These are phyloP conservation scores for Thalassoma bifasciatum DNA, from an alignment of 2,113 vertebrate genomes.

Conservation along the genomic window DNA sequence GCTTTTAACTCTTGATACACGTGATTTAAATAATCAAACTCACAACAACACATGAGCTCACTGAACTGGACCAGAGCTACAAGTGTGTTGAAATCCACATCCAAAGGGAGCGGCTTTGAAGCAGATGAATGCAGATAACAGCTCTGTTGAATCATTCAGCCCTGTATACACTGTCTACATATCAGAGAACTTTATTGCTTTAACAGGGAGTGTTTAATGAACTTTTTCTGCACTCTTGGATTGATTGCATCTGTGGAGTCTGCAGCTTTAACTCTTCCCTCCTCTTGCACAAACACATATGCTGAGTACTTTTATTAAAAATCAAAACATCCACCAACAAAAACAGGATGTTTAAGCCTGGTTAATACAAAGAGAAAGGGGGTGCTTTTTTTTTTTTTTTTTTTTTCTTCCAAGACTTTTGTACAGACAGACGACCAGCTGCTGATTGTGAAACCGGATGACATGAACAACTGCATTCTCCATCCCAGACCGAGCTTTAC, in stretches of 20 bases:
- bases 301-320: neutral
- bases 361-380: slow-evolving; percentile 15
- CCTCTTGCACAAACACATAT: neutral
- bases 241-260: slow-evolving; percentile 32
- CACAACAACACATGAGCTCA: slow-evolving; percentile 12
- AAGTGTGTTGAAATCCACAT: slow-evolving; percentile 16
- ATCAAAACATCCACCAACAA: neutral
- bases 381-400: slow-evolving; percentile 19
- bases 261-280: slow-evolving; percentile 9
- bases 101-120: slow-evolving; percentile 12
- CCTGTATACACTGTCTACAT: slow-evolving; percentile 16
- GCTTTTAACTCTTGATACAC: neutral
- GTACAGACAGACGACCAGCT: slow-evolving; percentile 8
- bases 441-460: slow-evolving; percentile 61
- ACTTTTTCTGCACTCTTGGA: slow-evolving; percentile 26
- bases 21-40: neutral
- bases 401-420: slow-evolving; percentile 7
- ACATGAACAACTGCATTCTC: slow-evolving; percentile 53
- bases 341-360: neutral
- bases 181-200: slow-evolving; percentile 30
- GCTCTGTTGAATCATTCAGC: slow-evolving; percentile 23
- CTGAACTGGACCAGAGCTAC: neutral
- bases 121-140: slow-evolving; percentile 32
- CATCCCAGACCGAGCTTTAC: slow-evolving; percentile 41
- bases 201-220: slow-evolving; percentile 13